Evolutionary conservation across 1,140 invertebrate genomes (phyloP).

Genomic region (Neelides sp.): DNA sequence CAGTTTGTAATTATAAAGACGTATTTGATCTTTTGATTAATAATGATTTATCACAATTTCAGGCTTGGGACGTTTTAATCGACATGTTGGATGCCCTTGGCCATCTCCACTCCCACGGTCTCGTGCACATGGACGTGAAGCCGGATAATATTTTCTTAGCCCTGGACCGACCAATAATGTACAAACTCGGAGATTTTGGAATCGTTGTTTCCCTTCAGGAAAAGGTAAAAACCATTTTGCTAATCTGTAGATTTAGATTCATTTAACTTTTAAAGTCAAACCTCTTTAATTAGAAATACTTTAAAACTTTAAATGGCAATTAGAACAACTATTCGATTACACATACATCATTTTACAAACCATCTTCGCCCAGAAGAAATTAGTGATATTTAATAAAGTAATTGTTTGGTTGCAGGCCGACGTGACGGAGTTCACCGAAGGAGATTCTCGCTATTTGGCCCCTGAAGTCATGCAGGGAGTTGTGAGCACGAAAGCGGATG

Average conservation of each 20-base stretch:
- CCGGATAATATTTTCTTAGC: conserved; percentile 50
- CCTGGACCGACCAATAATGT: conserved; percentile 37
- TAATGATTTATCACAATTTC: conserved; percentile 6
- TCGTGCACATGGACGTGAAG: conserved; percentile 53
- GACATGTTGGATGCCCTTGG: conserved; percentile 40
- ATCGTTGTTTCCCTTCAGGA: conserved; percentile 42
- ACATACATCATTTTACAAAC: no score
- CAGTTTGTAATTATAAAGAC: not conserved
- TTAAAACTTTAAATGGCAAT: no score
- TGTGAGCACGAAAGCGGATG: conserved; percentile 48
- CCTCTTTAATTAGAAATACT: no score
- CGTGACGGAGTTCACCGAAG: conserved; percentile 47
- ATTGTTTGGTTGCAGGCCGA: conserved; percentile 36
- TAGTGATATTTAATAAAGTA: not conserved
- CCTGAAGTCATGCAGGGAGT: conserved; percentile 53
- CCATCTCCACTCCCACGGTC: conserved; percentile 46
- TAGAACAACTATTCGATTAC: no score
- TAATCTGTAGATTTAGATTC: no score
- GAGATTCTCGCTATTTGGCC: conserved; percentile 62
- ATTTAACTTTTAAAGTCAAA: no score
- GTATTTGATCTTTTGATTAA: not conserved
- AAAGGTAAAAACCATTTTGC: no score
- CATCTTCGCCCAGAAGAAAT: not conserved
- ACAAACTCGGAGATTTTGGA: conserved; percentile 52
- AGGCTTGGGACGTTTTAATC: conserved; percentile 36